Conservation (phyloP, 92 coral and sea anemone genomes). For the Nematostella vectensis region DNA sequence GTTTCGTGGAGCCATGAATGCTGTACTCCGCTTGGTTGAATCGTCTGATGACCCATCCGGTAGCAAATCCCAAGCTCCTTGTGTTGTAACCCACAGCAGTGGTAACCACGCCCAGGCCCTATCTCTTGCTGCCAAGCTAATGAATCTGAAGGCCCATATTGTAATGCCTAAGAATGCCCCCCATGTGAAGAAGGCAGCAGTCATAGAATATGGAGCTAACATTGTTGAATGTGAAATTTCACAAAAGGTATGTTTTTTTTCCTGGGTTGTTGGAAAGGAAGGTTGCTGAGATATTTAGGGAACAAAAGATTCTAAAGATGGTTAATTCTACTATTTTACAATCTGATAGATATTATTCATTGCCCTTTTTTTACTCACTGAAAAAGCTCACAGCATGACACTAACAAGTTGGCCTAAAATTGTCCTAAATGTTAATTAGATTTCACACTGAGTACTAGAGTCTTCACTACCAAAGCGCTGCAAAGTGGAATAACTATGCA, state of each 20-base stretch:
- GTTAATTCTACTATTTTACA: too few relatives aligned
- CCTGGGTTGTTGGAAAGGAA: too few relatives aligned
- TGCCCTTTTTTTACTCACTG: too few relatives aligned
- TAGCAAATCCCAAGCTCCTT: conserved; percentile 49
- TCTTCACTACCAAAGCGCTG: too few relatives aligned
- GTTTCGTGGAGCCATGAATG: conserved; percentile 98
- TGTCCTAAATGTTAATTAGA: too few relatives aligned
- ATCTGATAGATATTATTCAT: too few relatives aligned
- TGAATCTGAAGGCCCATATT: conserved; percentile 71
- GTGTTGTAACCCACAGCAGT: conserved; percentile 91
- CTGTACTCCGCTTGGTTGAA: conserved; percentile 61
- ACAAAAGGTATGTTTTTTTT: conserved; percentile 64
- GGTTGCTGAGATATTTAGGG: not conserved
- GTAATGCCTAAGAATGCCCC: conserved; percentile 93
- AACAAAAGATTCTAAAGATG: too few relatives aligned
- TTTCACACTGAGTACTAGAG: too few relatives aligned
- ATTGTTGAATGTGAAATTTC: conserved; percentile 81
- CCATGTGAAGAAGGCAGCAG: conserved; percentile 78
- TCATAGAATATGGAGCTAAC: conserved; percentile 80
- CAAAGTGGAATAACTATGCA: too few relatives aligned
- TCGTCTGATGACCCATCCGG: conserved; percentile 21
- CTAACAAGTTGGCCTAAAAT: too few relatives aligned
- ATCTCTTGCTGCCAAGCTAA: conserved; percentile 77
- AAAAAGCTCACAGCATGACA: too few relatives aligned
- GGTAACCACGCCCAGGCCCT: conserved; percentile 97